Evolutionary conservation across 2,797 vertebrate genomes (phyloP).

Genomic region (Lacerta viridis): DNA sequence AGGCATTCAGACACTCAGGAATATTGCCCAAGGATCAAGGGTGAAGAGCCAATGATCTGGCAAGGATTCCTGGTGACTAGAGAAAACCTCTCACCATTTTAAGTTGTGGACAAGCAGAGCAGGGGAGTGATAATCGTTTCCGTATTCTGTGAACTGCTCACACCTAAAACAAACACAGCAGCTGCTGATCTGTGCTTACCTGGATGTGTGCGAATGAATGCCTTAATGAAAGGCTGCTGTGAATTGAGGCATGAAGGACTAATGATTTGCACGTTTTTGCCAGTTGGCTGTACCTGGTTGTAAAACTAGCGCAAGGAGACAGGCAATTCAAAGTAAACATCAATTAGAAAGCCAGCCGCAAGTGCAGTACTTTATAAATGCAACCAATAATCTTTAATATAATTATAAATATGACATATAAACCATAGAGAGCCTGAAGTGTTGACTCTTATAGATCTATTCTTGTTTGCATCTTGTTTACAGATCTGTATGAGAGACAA

Average conservation of each 20-base stretch:
- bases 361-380: slow-evolving; percentile 44
- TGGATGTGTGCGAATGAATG: slow-evolving; percentile 50
- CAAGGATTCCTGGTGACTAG: neutral
- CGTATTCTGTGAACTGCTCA: slow-evolving; percentile 54
- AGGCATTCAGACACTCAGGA: neutral
- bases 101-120: slow-evolving; percentile 12
- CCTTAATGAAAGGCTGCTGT: slow-evolving; percentile 71
- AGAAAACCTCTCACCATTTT: neutral
- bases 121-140: slow-evolving; percentile 53
- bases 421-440: slow-evolving; percentile 19
- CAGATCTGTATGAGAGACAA: slow-evolving; percentile 30
- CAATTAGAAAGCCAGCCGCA: slow-evolving; percentile 13
- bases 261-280: slow-evolving; percentile 38
- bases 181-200: slow-evolving; percentile 63
- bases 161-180: slow-evolving; percentile 60
- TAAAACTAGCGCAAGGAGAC: slow-evolving; percentile 28
- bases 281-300: slow-evolving; percentile 41
- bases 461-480: slow-evolving; percentile 29
- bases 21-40: neutral
- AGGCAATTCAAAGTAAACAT: slow-evolving; percentile 54
- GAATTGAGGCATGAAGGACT: slow-evolving; percentile 59
- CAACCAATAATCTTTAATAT: slow-evolving; percentile 33
- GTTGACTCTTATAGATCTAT: slow-evolving; percentile 33
- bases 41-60: neutral
- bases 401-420: slow-evolving; percentile 18